A percentile compares a stretch with the other conserved stretches of the same genome.
These are phyloP conservation scores for Gnathonemus echidnorhynchus DNA, from an alignment of 2,113 vertebrate species.

Conservation along the genomic window DNA sequence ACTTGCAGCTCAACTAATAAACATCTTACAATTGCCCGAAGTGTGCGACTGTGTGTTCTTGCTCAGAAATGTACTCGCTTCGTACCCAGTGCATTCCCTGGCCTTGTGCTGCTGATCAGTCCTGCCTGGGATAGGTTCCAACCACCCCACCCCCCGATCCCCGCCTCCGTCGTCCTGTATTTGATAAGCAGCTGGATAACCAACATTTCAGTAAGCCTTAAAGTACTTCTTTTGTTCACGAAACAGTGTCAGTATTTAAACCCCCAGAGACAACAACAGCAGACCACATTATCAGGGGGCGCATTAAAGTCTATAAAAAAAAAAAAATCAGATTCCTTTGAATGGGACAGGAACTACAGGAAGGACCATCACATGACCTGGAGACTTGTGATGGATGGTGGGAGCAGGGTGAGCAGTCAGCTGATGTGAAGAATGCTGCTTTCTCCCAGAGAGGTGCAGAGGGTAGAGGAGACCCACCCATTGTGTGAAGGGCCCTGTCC, in stretches of 20 bases:
- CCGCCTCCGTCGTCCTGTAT: neutral
- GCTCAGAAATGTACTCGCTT: neutral
- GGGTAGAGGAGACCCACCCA: neutral
- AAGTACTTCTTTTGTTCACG: neutral
- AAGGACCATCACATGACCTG: constrained; percentile 51
- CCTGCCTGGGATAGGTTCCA: neutral
- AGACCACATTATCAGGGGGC: neutral
- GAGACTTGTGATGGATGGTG: constrained; percentile 48
- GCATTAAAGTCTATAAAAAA: neutral
- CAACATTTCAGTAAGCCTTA: neutral
- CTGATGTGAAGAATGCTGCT: neutral
- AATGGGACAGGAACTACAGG: constrained; percentile 41
- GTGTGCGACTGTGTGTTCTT: neutral
- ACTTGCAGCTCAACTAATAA: neutral
- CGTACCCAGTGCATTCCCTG: neutral
- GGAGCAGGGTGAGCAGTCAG: constrained; percentile 39
- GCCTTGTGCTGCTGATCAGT: neutral
- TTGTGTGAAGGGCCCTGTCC: neutral
- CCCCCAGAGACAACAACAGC: neutral
- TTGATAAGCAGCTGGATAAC: neutral
- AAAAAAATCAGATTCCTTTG: neutral
- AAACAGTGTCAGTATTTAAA: neutral
- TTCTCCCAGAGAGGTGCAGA: neutral
- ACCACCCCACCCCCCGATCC: neutral
- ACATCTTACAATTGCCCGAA: neutral